These are phyloP conservation scores for Argentina silus DNA, from an alignment of 2,797 vertebrate genomes.

Conservation along the genomic window DNA sequence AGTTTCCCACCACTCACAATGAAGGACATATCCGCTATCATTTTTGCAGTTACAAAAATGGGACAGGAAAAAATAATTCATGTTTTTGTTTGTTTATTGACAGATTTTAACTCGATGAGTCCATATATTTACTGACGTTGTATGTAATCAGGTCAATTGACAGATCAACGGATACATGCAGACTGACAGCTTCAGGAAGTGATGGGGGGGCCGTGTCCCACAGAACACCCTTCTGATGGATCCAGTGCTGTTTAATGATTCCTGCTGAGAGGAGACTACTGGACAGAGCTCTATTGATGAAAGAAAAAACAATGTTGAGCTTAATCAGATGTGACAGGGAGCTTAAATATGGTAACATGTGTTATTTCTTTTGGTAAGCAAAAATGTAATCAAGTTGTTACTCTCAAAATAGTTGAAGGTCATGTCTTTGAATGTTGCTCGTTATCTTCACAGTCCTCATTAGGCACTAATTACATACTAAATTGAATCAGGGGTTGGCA, in stretches of 20 bases:
- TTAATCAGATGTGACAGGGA: constrained; percentile 13
- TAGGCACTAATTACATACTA: background rate
- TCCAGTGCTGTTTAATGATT: background rate
- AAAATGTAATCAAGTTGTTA: constrained; percentile 8
- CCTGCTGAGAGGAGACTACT: constrained; percentile 42
- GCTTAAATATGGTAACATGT: background rate
- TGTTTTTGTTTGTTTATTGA: constrained; percentile 15
- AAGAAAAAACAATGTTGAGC: background rate
- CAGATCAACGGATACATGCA: background rate
- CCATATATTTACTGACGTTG: background rate
- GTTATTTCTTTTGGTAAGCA: background rate
- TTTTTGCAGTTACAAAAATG: background rate
- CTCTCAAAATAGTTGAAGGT: background rate
- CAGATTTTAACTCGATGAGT: background rate
- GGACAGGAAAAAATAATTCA: background rate
- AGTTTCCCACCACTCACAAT: background rate
- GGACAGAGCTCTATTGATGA: constrained; percentile 43
- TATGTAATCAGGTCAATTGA: background rate
- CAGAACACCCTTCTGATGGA: background rate
- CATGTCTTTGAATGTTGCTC: background rate
- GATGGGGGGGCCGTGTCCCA: background rate
- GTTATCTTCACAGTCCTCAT: background rate
- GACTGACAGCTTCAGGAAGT: background rate
- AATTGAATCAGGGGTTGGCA: constrained; percentile 22
- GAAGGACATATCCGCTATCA: constrained; percentile 7